Base-by-base conservation (phyloP, 2,888 invertebrate species). In the Dastarcus helophoroides region DNA sequence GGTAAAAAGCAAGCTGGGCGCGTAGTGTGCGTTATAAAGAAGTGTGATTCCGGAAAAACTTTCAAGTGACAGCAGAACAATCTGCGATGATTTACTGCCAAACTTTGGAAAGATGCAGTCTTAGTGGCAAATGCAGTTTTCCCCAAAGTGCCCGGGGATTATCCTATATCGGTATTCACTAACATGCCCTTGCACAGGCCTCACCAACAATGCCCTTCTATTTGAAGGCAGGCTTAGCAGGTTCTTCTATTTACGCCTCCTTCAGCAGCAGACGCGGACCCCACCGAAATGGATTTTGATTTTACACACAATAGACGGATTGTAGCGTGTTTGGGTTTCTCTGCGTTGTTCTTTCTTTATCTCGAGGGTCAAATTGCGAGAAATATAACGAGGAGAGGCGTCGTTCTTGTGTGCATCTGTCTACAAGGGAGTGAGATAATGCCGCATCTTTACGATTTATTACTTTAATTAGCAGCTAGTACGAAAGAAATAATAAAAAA, bases 241-340 rank as follows among this genome's bases (percentile, higher is more conserved):
- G 50, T 48, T 50, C 47, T 51, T 44, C 44, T 46, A 43, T 35
- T 43, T 37, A 36, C 38, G 39, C 19, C 41, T 40, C 44, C 46
- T 50, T 46, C 44, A 46, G 28, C 26, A 6, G 15, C 35, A 32
- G 39, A 40, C 38, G n/a, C n/a, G n/a, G 35, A 35, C 46, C 46
- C 44, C 42, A 40, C 39, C 42, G 52, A 57, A 58, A 58, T 58
- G 57, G 57, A 58, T 58, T 58, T 57, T 58, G 56, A 58, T 59
- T 56, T 53, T 40, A 40, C 44, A 47, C 44, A 51, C 51, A 51
- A 51, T 50, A 33, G 46, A 39, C 33, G 43, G 43, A 50, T 48
- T 49, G 45, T 41, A 39, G 39, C 40, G 32, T 47, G 46, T 48
- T 51, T 46, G 48, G 6, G 47, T 47, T 47, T 45, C 43, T 41